Percentiles rank a stretch among this genome's conserved stretches.
Conservation (phyloP, 2,888 invertebrate species). For the Heliconius hortense region DNA sequence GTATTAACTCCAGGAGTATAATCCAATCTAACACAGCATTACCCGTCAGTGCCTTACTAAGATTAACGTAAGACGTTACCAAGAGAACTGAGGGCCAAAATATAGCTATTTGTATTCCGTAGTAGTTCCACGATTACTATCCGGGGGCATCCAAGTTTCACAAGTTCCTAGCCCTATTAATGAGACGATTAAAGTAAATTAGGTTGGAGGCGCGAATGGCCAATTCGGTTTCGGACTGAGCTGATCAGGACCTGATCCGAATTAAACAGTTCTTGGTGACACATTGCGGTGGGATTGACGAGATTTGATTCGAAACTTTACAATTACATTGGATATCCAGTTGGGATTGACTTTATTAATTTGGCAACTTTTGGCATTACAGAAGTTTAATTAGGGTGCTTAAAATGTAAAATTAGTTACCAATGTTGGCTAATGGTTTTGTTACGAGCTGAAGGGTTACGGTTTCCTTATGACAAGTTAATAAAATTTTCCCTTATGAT, state of each 20-base stretch:
- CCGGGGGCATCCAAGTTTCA: constrained; percentile 64
- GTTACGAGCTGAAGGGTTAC: background rate
- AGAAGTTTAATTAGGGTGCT: constrained; percentile 5
- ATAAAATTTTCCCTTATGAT: too few species aligned
- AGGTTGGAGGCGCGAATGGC: constrained; percentile 68
- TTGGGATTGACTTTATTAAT: constrained; percentile 32
- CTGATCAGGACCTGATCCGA: constrained; percentile 43
- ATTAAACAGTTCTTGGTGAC: constrained; percentile 42
- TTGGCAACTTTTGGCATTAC: constrained; percentile 23
- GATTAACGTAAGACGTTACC: constrained; percentile 49
- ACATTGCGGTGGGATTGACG: constrained; percentile 36
- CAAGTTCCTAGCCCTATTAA: constrained; percentile 74
- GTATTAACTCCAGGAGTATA: constrained; percentile 23
- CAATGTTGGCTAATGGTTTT: background rate
- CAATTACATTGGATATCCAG: constrained; percentile 32
- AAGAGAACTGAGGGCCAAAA: constrained; percentile 50
- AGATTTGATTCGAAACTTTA: constrained; percentile 38
- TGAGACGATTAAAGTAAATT: constrained; percentile 75
- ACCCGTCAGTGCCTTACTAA: constrained; percentile 41
- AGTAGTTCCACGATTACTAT: constrained; percentile 51
- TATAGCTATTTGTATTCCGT: constrained; percentile 65
- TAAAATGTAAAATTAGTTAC: constrained; percentile 11
- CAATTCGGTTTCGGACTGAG: constrained; percentile 53
- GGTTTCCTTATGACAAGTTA: background rate
- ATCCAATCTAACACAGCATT: constrained; percentile 36